A percentile compares a stretch with the other conserved stretches of the same genome.
These are phyloP conservation scores for Leucoraja erinaceus DNA, from an alignment of 2,113 vertebrate genomes.

Conservation along the genomic window DNA sequence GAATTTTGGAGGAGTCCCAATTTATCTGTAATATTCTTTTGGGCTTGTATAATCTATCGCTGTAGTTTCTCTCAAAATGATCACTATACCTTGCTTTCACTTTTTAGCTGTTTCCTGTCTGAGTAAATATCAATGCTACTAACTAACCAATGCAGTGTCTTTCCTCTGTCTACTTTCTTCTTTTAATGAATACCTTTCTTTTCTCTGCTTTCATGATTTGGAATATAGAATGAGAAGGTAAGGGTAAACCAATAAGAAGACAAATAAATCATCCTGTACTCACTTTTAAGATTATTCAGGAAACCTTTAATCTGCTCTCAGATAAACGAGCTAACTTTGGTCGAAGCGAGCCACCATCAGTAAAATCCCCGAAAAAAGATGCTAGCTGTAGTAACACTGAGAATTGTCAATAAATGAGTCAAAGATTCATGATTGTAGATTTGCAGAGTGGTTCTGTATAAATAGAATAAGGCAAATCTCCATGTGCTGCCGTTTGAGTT, in stretches of 20 bases:
- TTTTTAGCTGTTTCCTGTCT: neutral
- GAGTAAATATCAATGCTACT: neutral
- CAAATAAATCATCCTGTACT: neutral
- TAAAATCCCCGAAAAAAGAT: neutral
- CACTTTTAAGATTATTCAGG: neutral
- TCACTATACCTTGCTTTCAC: neutral
- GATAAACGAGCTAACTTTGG: neutral
- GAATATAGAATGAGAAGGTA: constrained; percentile 35
- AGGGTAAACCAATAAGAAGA: neutral
- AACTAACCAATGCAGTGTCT: neutral
- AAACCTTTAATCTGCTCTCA: neutral
- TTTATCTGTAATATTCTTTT: neutral
- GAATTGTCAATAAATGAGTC: neutral
- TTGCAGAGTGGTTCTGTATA: neutral
- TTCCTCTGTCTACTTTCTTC: neutral
- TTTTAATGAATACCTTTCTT: constrained; percentile 23
- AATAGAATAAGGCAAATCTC: neutral
- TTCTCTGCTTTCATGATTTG: constrained; percentile 35
- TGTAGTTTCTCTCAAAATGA: neutral
- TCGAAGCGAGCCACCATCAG: neutral
- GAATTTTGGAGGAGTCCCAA: neutral
- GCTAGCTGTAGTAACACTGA: neutral
- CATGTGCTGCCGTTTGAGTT: no score
- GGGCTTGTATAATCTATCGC: neutral
- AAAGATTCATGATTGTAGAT: neutral